Evolutionary conservation across 2,797 vertebrate genomes (phyloP).

Genomic region (Hozukius guyotensis): DNA sequence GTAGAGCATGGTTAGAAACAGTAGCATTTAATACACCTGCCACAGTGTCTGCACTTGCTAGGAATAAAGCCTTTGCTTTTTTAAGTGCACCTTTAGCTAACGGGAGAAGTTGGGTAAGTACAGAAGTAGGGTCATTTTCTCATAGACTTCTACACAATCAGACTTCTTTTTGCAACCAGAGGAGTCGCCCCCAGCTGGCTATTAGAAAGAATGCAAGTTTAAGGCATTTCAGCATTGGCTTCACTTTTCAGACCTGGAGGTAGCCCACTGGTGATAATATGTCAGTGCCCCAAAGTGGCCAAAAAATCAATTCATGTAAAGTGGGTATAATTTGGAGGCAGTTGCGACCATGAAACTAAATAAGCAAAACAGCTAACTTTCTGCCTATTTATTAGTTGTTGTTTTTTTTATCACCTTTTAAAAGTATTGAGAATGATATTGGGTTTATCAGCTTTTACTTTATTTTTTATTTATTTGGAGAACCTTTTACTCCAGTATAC

Average conservation of each 20-base stretch:
- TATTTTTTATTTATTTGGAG: neutral
- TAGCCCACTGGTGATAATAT: neutral
- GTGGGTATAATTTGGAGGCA: neutral
- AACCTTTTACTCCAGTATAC: neutral
- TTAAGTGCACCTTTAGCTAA: too few relatives aligned
- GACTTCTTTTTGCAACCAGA: neutral
- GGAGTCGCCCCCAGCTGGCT: neutral
- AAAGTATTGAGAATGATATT: neutral
- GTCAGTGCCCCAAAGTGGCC: neutral
- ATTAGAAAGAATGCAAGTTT: too few relatives aligned
- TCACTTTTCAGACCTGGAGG: neutral
- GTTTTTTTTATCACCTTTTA: too few relatives aligned
- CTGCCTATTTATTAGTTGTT: neutral
- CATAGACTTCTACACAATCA: too few relatives aligned
- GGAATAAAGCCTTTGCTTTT: too few relatives aligned
- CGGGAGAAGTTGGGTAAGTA: too few relatives aligned
- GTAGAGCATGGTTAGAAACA: neutral
- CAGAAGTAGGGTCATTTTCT: too few relatives aligned
- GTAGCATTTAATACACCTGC: neutral
- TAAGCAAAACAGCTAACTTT: too few relatives aligned
- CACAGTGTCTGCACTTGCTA: neutral
- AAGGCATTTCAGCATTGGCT: too few relatives aligned
- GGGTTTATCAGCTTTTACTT: neutral
- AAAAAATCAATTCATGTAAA: neutral
- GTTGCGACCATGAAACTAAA: neutral